phyloP scores from a whole-genome alignment of 2,113 vertebrate species.

The Rhinolophus sinicus region DNA sequence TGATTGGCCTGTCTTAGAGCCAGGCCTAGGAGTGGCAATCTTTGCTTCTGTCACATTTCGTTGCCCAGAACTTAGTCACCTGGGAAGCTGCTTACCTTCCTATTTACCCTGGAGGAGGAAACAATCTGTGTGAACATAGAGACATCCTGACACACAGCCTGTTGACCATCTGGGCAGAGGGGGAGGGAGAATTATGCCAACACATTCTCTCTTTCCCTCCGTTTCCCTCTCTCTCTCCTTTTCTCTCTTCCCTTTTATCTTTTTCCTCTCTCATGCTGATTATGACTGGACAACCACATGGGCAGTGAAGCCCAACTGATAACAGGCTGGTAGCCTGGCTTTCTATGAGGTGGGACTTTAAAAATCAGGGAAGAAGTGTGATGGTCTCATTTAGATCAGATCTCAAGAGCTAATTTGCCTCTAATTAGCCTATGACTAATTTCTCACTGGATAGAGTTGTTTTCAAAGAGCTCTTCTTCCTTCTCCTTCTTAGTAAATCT shows the following conservation, averaged over 20 bases:
- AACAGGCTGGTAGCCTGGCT: background rate
- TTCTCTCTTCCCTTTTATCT: background rate
- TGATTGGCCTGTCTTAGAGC: background rate
- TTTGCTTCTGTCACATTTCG: background rate
- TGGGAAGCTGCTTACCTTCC: background rate
- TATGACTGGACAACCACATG: background rate
- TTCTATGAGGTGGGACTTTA: background rate
- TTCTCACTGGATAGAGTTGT: background rate
- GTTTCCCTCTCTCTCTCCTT: background rate
- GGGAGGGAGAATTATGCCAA: background rate
- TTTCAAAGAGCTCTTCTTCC: background rate
- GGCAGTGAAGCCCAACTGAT: background rate
- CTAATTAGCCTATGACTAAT: background rate
- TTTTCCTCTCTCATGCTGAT: background rate
- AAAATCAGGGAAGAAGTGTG: background rate
- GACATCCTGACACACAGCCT: background rate
- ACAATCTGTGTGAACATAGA: background rate
- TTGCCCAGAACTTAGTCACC: background rate
- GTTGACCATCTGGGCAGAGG: background rate
- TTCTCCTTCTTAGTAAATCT: background rate
- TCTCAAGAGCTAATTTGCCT: constrained; percentile 9
- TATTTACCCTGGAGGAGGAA: background rate
- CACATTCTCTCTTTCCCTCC: background rate
- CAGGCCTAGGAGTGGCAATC: background rate
- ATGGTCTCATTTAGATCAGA: background rate